phyloP scores from a whole-genome alignment of 2,888 invertebrate species.

The Erpobdella octoculata region DNA sequence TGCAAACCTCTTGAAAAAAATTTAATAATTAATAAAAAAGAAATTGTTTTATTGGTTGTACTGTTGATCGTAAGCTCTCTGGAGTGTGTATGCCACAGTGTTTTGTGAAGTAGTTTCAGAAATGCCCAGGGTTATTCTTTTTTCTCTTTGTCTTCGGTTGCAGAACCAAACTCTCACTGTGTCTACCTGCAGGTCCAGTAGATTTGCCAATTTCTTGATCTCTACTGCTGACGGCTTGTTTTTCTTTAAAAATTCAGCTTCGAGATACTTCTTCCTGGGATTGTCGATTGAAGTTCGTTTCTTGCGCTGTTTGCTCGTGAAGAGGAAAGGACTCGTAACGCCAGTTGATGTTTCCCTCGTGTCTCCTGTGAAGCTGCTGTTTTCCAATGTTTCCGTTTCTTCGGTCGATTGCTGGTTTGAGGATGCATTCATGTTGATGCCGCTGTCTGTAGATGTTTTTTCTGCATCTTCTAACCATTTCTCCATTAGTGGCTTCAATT shows the following conservation, averaged over 20 bases:
- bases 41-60: slow-evolving; percentile 3
- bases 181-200: slow-evolving; percentile 88
- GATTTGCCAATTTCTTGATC: slow-evolving; percentile 86
- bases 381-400: background rate
- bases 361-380: background rate
- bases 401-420: background rate
- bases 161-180: slow-evolving; percentile 62
- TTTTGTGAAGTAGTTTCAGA: slow-evolving; percentile 3
- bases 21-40: background rate
- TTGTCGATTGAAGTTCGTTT: slow-evolving; percentile 98
- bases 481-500: slow-evolving; percentile 91
- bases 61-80: background rate
- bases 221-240: slow-evolving; percentile 98
- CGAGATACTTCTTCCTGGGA: slow-evolving; percentile 83
- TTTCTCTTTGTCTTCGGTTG: slow-evolving; percentile 80
- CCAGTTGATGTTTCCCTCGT: background rate
- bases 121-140: slow-evolving; percentile 65
- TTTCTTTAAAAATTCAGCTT: slow-evolving; percentile 97
- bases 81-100: slow-evolving; percentile 22
- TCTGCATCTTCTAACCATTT: slow-evolving; percentile 99
- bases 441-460: slow-evolving; percentile 33
- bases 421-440: background rate
- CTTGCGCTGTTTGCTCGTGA: slow-evolving; percentile 65
- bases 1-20: background rate
- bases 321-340: background rate